Base-by-base conservation (phyloP, 2,113 vertebrate species). In the Ciconia maguari region DNA sequence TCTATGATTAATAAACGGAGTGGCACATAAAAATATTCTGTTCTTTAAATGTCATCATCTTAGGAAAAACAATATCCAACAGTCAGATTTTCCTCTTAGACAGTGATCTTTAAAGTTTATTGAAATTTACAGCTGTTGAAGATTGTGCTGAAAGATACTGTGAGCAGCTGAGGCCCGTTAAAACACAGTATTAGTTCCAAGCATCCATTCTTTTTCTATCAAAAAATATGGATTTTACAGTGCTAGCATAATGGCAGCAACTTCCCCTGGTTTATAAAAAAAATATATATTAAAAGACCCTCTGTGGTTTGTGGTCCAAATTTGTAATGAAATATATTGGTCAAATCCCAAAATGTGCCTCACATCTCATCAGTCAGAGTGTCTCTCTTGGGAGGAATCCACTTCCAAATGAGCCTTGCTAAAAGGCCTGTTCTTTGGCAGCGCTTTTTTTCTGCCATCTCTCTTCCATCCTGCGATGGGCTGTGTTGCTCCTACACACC, bases 41-140 rank as follows among this genome's bases (percentile, higher is more conserved):
- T 87, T 80, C 85, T 94, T 91, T 76, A 76, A 79, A 79, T 54
- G 24, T 24, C 58, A 85, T 84, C 66, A 61, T 79, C 92, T 76
- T 16, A 78, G 44, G 30, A 61, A 92, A 95, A 95, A 46, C 87
- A 96, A 91, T 87, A 94, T 88, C 89, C 90, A 80, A 17, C 30
- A 79, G 84, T 60, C 52, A 93, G 36, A 82, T 94, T 85, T 92
- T 80, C 72, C 57, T 85, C 61, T 64, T 70, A 92, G 72, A 89
- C 65, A 71, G 26, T 29, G 61, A 80, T 94, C 74, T 94, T 83
- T 80, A 85, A 94, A 72, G 49, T 84, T 90, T 78, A 96, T 87
- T 94, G 91, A 93, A 93, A 94, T 93, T 81, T 95, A 85, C 70
- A 83, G 88, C 83, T 86, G 14, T 32, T 80, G 49, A 85, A 96